Evolutionary conservation across 1,140 invertebrate species (phyloP), one percentile per base, ranked within the genome.

Genomic region (Whitmania pigra): DNA sequence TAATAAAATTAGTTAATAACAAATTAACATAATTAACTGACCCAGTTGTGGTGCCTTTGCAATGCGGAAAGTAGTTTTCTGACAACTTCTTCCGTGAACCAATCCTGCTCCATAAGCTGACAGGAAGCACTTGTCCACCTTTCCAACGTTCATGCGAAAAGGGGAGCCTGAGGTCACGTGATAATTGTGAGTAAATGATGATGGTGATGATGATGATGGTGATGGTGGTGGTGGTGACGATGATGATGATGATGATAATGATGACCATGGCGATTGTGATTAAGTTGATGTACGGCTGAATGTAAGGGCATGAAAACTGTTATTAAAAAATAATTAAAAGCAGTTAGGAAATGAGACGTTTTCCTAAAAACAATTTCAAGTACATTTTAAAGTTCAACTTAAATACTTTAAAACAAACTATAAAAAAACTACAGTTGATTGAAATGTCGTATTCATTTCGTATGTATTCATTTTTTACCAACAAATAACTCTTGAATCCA

Each of bases 131-230:
- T 87, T 86, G 72, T 93, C 87, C 60, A 95, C 87, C 0, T 89
- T 90, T 80, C 97, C 93, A 60, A 97, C 94, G 79, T 93, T 90
- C 85, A 96, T 96, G 82, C 93, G 94, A 82, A 93, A 96, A 15
- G 94, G 94, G 54, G 91, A 95, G 72, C 93, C 91, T 90, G 82
- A 22, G 25, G 15, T 57, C 29, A 20, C 27, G 6, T 40, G 54
- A 17, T 13, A 53, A 55, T 25, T 7, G n/a, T 25, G 53, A 7
- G n/a, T 15, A 70, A 36, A 68, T 43, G 5, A 68, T 43, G 67
- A 68, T 36, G 67, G 36, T 29, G 25, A 68, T 31, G 67, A 68
- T 43, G 5, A 68, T 43, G 67, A 68, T 36, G 67, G 36, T 29
- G 25, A 68, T 31, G 67, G n/a, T n/a, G n/a, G n/a, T n/a, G n/a